phyloP scores from a whole-genome alignment of 2,113 vertebrate genomes.

The Mus spicilegus region DNA sequence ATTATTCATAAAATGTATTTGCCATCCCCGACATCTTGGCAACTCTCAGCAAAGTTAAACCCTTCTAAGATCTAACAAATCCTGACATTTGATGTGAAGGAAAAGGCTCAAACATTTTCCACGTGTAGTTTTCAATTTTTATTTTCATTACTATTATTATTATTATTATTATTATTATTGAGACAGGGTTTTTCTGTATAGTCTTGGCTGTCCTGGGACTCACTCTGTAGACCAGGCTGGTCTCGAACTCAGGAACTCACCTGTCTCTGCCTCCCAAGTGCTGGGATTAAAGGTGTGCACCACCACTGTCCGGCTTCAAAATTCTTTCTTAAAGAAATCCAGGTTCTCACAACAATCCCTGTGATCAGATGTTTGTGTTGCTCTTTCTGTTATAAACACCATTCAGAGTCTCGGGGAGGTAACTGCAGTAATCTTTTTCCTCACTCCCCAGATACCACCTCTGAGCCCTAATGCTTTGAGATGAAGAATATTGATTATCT shows the following conservation, averaged over 20 bases:
- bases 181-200: no score
- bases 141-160: no score
- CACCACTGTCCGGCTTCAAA: no score
- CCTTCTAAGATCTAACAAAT: neutral
- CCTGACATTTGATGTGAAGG: neutral
- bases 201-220: no score
- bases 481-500: neutral
- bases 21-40: accelerated
- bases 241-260: no score
- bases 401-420: neutral
- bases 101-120: neutral
- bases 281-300: no score
- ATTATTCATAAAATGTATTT: no score
- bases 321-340: neutral
- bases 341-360: neutral
- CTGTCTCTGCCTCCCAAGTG: no score
- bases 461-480: no score
- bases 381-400: neutral
- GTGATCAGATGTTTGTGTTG: neutral
- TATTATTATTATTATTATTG: no score
- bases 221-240: no score
- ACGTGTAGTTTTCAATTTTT: neutral
- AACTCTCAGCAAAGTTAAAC: neutral
- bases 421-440: neutral
- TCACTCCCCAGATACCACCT: neutral